phyloP scores from a whole-genome alignment of 1,140 invertebrate species.

The Bombus polaris region DNA sequence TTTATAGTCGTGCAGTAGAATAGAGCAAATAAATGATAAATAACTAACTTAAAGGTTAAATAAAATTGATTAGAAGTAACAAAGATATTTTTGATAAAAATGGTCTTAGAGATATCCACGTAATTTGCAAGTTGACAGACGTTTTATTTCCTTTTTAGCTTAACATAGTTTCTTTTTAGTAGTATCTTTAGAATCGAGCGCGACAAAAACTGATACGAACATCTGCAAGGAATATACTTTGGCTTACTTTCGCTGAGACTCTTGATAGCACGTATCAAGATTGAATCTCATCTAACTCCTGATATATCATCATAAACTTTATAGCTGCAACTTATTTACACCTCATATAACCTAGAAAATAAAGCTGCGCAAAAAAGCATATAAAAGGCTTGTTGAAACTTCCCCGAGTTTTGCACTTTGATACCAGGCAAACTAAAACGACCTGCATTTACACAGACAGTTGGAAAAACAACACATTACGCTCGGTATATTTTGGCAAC shows the following conservation, averaged over 20 bases:
- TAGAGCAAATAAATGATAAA: neutral
- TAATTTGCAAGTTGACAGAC: neutral
- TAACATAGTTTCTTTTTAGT: too few relatives aligned
- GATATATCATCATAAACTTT: neutral
- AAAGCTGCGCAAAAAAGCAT: neutral
- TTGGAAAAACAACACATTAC: neutral
- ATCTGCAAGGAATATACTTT: neutral
- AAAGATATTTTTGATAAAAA: neutral
- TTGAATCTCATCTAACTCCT: neutral
- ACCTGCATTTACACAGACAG: neutral
- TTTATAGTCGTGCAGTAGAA: too few relatives aligned
- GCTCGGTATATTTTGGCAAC: neutral
- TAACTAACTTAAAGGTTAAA: neutral
- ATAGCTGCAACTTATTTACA: slow-evolving; percentile 6
- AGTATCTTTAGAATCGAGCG: neutral
- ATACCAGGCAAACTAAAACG: neutral
- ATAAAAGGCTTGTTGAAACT: neutral
- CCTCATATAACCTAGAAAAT: neutral
- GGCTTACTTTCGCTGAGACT: neutral
- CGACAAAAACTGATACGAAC: neutral
- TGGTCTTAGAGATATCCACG: neutral
- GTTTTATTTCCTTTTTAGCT: neutral
- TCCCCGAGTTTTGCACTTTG: neutral
- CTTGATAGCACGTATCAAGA: neutral
- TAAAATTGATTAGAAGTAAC: neutral